These are phyloP conservation scores for Euura lappo DNA, from an alignment of 1,140 invertebrate species.

Conservation along the genomic window DNA sequence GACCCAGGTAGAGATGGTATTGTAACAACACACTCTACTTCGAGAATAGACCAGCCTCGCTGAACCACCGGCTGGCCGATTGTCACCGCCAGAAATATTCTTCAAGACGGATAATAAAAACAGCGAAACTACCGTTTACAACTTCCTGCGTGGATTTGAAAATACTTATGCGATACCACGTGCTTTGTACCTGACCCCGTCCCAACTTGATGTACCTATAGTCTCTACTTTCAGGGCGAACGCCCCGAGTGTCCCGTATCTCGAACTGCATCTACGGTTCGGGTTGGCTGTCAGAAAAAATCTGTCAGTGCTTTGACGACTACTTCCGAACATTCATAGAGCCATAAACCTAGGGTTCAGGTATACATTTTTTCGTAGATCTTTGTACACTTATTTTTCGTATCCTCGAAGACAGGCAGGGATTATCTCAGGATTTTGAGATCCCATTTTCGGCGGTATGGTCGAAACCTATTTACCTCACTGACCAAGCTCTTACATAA, in stretches of 20 bases:
- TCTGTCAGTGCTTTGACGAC: no score
- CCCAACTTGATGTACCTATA: no score
- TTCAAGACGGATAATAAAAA: background rate
- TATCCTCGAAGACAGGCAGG: background rate
- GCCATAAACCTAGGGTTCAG: no score
- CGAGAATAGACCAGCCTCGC: background rate
- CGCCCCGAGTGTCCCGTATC: no score
- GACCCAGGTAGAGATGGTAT: background rate
- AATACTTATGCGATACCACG: no score
- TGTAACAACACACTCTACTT: background rate
- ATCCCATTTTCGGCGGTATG: background rate
- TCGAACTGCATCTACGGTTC: no score
- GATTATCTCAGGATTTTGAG: background rate
- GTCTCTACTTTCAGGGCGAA: no score
- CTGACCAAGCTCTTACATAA: background rate
- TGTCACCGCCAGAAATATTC: slow-evolving; percentile 5
- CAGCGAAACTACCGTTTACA: background rate
- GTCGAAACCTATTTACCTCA: background rate
- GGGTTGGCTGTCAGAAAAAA: no score
- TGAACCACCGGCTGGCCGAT: background rate
- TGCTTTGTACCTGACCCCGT: no score
- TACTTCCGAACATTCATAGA: no score
- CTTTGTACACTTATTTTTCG: no score
- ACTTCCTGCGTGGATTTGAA: background rate
- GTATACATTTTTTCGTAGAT: no score